Base-by-base conservation (phyloP, 2,888 invertebrate species). In the Acheta domesticus region DNA sequence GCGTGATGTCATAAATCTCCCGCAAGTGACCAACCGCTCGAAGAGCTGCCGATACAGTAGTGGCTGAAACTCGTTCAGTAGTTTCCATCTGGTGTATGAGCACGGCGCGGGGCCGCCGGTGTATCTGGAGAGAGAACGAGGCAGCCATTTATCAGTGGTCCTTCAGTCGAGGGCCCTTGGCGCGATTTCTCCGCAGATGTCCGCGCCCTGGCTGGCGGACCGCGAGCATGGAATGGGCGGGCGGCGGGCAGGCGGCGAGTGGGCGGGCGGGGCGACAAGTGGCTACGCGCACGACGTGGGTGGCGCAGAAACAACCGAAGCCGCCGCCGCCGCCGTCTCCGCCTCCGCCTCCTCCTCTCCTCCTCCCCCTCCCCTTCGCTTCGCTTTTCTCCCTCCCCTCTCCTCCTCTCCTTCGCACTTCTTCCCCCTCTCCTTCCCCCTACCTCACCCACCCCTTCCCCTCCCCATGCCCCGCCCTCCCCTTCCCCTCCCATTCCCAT, bases 221-320 rank as follows among this genome's bases (percentile, higher is more conserved):
- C 14, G 62, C 62, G 62, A 62, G 62, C 62, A 62, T 62, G 62
- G n/a, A 62, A 62, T 62, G 62, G 62, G 62, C 62, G 62, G 62
- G 62, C 62, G n/a, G n/a, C n/a, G n/a, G n/a, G n/a, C n/a, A n/a
- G n/a, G n/a, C n/a, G 62, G 62, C 62, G 62, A 16, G 62, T 16
- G n/a, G 62, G n/a, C 14, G n/a, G 14, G 62, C 3, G 62, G 62
- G 5, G 1, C 62, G 62, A 62, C 62, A 62, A 62, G 62, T 62
- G 62, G 62, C 62, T n/a, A 11, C 12, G 5, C 36, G 36, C 36
- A 62, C 62, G 62, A 62, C 62, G 62, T 62, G 62, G 62, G 62
- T 62, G 62, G 62, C 62, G 14, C 16, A 62, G 62, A 4, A 12
- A 62, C 62, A 62, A 19, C 14, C 3, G 62, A 4, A 4, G 62